Evolutionary conservation across 2,113 vertebrate species (phyloP).

Genomic region (Ceyx melanurus): DNA sequence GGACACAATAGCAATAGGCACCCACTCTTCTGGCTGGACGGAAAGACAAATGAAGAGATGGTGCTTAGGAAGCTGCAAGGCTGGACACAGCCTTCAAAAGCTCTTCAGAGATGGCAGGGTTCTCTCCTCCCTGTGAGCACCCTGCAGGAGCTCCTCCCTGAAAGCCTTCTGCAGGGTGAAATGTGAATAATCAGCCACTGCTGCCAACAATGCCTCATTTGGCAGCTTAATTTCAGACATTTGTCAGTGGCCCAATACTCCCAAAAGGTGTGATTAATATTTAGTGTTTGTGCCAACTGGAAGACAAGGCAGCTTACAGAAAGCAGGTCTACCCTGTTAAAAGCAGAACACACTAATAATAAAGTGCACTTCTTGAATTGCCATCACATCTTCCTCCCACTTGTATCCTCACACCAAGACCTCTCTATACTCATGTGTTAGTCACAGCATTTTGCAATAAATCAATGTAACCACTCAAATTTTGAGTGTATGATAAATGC

Average conservation of each 20-base stretch:
- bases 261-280: neutral
- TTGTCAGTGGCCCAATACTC: neutral
- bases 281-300: neutral
- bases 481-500: neutral
- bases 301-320: neutral
- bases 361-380: neutral
- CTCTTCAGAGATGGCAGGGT: neutral
- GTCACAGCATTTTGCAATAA: neutral
- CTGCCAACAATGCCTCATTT: neutral
- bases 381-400: neutral
- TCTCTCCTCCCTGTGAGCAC: neutral
- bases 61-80: neutral
- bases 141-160: neutral
- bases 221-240: neutral
- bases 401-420: neutral
- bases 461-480: neutral
- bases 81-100: neutral
- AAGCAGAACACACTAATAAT: neutral
- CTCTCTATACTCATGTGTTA: neutral
- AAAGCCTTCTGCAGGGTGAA: neutral
- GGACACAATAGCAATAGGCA: neutral
- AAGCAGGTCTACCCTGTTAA: neutral
- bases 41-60: neutral
- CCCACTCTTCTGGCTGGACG: neutral
- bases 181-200: neutral